Conservation (phyloP, 37 sponge, comb jelly and placozoan genomes). For the Theonella swinhoei region DNA sequence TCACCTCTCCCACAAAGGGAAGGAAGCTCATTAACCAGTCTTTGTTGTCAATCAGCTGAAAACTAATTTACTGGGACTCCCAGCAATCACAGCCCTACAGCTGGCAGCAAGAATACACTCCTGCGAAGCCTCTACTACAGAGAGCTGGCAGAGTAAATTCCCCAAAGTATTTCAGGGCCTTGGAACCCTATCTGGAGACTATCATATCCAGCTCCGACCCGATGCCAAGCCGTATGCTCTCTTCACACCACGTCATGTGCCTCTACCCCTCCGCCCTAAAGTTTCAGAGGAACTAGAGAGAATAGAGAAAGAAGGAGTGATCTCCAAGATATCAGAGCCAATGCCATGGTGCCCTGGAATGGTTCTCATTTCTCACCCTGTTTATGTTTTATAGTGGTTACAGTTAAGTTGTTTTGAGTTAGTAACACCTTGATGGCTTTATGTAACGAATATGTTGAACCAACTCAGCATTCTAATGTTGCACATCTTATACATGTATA, state of each 20-base stretch:
- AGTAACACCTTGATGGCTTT: too few relatives aligned
- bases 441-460: too few relatives aligned
- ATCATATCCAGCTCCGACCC: not conserved
- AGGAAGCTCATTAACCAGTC: not conserved
- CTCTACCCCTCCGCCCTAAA: constrained; percentile 16
- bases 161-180: not conserved
- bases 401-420: too few relatives aligned
- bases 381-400: too few relatives aligned
- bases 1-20: not conserved
- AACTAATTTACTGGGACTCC: not conserved
- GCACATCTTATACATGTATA: too few relatives aligned
- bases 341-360: constrained; percentile 36
- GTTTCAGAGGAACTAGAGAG: constrained; percentile 13
- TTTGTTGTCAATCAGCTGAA: not conserved
- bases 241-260: constrained; percentile 8
- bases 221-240: not conserved
- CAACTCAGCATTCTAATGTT: too few relatives aligned
- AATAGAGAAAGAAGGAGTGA: constrained; percentile 6
- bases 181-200: not conserved
- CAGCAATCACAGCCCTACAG: not conserved
- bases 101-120: not conserved
- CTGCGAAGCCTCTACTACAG: not conserved
- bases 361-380: constrained; percentile 21
- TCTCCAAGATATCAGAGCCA: constrained; percentile 14
- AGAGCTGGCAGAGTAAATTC: not conserved